These are phyloP conservation scores for Machimus atricapillus DNA, from an alignment of 2,888 invertebrate species.

Conservation along the genomic window DNA sequence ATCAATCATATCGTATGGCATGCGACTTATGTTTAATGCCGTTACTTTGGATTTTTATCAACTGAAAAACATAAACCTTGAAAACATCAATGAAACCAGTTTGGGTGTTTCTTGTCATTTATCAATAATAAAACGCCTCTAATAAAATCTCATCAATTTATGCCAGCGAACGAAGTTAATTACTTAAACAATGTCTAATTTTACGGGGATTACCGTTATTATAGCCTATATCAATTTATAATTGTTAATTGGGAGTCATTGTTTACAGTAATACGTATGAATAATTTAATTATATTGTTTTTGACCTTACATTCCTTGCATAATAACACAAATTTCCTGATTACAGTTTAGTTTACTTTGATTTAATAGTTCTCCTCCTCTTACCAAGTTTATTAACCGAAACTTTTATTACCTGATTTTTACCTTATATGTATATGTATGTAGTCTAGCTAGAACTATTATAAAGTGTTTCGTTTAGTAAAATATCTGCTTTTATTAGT, in stretches of 20 bases:
- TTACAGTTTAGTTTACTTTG: too few relatives aligned
- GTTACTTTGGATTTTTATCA: background rate
- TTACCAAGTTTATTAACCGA: too few relatives aligned
- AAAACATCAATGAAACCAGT: background rate
- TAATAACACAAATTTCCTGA: background rate
- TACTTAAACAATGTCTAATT: background rate
- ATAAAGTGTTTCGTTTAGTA: too few relatives aligned
- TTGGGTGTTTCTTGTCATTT: background rate
- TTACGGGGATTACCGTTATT: background rate
- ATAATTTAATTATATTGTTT: background rate
- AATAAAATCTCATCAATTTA: background rate
- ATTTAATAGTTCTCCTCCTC: too few relatives aligned
- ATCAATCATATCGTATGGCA: background rate
- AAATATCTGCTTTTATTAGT: too few relatives aligned
- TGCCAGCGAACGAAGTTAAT: background rate
- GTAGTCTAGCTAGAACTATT: too few relatives aligned
- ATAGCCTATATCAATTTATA: background rate
- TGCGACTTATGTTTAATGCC: background rate
- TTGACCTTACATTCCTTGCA: background rate
- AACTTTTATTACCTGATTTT: too few relatives aligned
- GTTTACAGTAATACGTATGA: background rate
- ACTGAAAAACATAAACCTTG: background rate
- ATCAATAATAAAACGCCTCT: background rate
- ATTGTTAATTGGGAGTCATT: background rate
- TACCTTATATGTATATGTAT: too few relatives aligned